Conservation (phyloP, 1,140 invertebrate species). For the Monomorium pharaonis region DNA sequence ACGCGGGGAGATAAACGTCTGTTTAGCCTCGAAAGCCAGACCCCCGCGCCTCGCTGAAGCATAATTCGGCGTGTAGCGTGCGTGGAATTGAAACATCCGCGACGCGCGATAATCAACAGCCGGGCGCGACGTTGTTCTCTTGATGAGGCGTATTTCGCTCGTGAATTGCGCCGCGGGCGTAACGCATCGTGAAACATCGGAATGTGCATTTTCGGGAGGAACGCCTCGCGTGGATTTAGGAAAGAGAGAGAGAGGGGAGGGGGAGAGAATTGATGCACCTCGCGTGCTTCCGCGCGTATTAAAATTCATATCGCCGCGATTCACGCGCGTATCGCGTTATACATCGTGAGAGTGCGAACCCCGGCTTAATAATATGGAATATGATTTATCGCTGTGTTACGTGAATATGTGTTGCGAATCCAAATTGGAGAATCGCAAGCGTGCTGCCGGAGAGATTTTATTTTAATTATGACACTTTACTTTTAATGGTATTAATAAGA, state of each 20-base stretch:
- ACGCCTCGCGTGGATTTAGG: not conserved
- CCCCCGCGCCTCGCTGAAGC: not conserved
- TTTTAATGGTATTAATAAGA: not conserved
- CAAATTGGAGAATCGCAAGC: conserved; percentile 3
- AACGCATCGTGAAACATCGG: not conserved
- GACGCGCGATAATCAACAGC: not conserved
- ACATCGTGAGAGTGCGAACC: conserved; percentile 39
- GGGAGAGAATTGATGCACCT: conserved; percentile 43
- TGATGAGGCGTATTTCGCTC: conserved; percentile 1
- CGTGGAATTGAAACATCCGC: conserved; percentile 1
- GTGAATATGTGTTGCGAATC: conserved; percentile 19
- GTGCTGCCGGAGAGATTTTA: conserved; percentile 53
- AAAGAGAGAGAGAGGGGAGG: not conserved
- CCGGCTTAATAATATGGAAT: conserved; percentile 30
- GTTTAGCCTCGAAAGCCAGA: not conserved
- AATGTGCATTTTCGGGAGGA: conserved; percentile 46
- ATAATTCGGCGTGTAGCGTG: not conserved
- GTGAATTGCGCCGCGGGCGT: not conserved
- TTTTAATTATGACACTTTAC: not conserved
- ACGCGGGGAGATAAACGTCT: conserved; percentile 24
- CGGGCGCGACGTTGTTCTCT: not conserved
- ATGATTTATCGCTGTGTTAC: conserved; percentile 30
- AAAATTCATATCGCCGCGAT: conserved; percentile 47
- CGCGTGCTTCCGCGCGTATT: conserved; percentile 40
- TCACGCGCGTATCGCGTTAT: conserved; percentile 35